phyloP scores from a whole-genome alignment of 2,888 invertebrate species.

The Poecilobothrus nobilitatus region DNA sequence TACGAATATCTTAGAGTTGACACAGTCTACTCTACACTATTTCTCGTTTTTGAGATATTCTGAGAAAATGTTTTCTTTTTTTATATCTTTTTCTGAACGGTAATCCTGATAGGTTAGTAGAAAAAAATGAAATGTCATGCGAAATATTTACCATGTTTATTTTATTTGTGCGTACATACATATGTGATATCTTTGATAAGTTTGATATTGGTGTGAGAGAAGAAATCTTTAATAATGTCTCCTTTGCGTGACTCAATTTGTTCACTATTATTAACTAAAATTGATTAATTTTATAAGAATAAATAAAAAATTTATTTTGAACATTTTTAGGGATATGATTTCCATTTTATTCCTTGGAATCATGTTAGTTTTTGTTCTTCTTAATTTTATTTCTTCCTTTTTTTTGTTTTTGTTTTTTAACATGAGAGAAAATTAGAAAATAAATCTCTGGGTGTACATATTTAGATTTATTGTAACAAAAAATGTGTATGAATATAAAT shows the following conservation, averaged over 20 bases:
- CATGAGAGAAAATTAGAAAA: not conserved
- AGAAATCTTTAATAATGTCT: not conserved
- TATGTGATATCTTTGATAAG: too few relatives aligned
- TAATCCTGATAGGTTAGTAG: not conserved
- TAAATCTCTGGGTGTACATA: not conserved
- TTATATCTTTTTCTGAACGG: too few relatives aligned
- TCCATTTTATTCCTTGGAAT: not conserved
- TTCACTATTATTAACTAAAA: slow-evolving; percentile 2
- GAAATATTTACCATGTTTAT: not conserved
- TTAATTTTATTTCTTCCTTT: not conserved
- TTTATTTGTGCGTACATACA: not conserved
- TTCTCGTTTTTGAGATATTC: too few relatives aligned
- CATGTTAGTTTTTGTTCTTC: too few relatives aligned
- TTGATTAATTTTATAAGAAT: slow-evolving; percentile 7
- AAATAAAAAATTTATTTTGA: not conserved
- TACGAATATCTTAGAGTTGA: too few relatives aligned
- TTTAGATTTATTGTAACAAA: not conserved
- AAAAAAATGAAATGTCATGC: not conserved
- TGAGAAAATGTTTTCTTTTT: too few relatives aligned
- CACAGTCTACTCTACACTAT: too few relatives aligned
- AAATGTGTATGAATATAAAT: too few relatives aligned
- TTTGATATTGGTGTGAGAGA: not conserved
- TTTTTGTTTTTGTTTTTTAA: not conserved
- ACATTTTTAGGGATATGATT: not conserved
- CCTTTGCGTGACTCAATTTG: slow-evolving; percentile 8